phyloP scores from a whole-genome alignment of 2,113 vertebrate genomes.

The Dromas ardeola region DNA sequence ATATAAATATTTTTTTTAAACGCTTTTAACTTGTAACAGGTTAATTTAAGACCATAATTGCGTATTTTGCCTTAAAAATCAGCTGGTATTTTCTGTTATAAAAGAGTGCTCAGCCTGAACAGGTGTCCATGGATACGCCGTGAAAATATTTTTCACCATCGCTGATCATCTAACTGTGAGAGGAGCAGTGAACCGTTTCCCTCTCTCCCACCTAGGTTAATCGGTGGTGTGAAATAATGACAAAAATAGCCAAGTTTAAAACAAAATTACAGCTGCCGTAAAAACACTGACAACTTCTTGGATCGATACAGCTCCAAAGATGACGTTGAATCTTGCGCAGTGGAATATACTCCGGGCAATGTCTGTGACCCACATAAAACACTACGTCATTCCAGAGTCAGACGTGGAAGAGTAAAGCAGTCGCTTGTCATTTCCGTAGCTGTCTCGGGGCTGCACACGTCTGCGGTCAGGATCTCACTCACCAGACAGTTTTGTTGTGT shows the following conservation, averaged over 20 bases:
- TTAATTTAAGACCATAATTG: not conserved
- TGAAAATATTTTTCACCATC: not conserved
- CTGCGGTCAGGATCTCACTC: not conserved
- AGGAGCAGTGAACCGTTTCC: not conserved
- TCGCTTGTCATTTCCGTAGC: not conserved
- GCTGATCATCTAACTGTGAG: not conserved
- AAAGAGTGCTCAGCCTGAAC: not conserved
- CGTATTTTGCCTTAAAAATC: not conserved
- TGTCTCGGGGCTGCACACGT: accelerated
- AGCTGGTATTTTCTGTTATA: not conserved
- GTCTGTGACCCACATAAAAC: not conserved
- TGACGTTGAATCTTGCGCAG: not conserved
- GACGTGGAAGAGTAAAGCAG: not conserved
- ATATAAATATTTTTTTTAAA: not conserved
- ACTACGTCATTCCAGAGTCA: not conserved
- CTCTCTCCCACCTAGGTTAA: not conserved
- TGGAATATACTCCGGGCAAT: not conserved
- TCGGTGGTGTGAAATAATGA: not conserved
- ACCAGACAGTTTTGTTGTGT: not conserved
- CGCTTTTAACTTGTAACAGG: not conserved
- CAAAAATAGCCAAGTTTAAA: not conserved
- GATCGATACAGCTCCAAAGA: not conserved
- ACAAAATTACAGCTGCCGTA: not conserved
- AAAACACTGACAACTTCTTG: not conserved
- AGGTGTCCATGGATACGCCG: not conserved